Percentiles rank a stretch among this genome's conserved stretches.
These are phyloP conservation scores for Erebia aethiops DNA, from an alignment of 2,888 invertebrate species.

Conservation along the genomic window DNA sequence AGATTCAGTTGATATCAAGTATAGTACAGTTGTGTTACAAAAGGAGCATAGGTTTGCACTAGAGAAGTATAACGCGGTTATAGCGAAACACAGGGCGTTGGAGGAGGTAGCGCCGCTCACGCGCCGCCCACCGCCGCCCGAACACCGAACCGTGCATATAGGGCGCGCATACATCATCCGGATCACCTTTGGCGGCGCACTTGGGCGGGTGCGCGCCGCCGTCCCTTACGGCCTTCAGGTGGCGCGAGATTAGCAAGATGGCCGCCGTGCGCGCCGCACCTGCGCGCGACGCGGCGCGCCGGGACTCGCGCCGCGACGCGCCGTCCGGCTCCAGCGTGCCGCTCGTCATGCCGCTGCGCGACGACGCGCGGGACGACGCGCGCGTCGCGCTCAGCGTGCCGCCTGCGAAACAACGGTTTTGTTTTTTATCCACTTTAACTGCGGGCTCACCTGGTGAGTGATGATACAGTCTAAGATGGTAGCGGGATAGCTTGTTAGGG, in stretches of 20 bases:
- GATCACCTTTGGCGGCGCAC: conserved; percentile 84
- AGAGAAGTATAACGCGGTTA: background rate
- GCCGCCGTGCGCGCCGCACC: conserved; percentile 96
- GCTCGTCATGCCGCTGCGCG: conserved; percentile 78
- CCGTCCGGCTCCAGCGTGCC: conserved; percentile 67
- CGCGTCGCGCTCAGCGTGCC: conserved; percentile 83
- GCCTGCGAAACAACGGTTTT: conserved; percentile 79
- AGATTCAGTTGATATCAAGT: no score
- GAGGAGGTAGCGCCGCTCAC: conserved; percentile 50
- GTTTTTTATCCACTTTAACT: conserved; percentile 81
- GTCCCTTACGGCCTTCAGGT: conserved; percentile 85
- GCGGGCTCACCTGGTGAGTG: no score
- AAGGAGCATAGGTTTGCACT: background rate
- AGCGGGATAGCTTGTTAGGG: no score
- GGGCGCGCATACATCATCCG: conserved; percentile 79
- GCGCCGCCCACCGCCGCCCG: conserved; percentile 51
- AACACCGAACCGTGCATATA: conserved; percentile 74
- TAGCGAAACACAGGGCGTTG: conserved; percentile 39
- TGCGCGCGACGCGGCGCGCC: conserved; percentile 90
- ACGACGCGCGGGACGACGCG: conserved; percentile 73
- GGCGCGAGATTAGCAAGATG: conserved; percentile 97
- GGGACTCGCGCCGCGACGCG: conserved; percentile 71
- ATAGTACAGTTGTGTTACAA: no score
- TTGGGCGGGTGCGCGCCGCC: conserved; percentile 82
- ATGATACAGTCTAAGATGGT: no score